phyloP scores from a whole-genome alignment of 2,888 invertebrate genomes.

The Lycaena phlaeas region DNA sequence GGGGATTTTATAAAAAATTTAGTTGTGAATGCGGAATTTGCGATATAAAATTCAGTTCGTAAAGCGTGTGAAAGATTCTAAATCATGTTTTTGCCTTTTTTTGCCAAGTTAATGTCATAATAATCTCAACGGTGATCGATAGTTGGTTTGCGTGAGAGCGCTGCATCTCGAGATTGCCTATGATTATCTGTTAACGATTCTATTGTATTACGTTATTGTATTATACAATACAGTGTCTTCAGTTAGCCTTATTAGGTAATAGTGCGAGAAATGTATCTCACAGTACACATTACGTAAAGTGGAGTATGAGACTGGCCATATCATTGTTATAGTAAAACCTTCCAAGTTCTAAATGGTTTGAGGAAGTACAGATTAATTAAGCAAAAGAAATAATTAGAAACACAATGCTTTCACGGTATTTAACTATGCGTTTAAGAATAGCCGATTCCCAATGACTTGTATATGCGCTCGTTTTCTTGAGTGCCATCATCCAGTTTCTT shows the following conservation, averaged over 20 bases:
- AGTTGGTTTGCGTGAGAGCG: slow-evolving; percentile 22
- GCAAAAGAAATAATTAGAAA: no score
- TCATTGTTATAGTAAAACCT: background rate
- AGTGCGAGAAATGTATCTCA: background rate
- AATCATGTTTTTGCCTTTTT: slow-evolving; percentile 13
- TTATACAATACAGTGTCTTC: slow-evolving; percentile 5
- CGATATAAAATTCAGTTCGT: no score
- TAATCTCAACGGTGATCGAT: slow-evolving; percentile 22
- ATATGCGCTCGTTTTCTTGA: no score
- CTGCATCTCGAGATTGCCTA: slow-evolving; percentile 7
- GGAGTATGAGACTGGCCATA: background rate
- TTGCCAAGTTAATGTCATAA: slow-evolving; percentile 17
- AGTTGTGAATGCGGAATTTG: slow-evolving; percentile 1
- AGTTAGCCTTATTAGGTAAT: slow-evolving; percentile 2
- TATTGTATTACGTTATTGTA: slow-evolving; percentile 3
- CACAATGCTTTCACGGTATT: no score
- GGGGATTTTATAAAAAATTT: no score
- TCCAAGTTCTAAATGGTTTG: background rate
- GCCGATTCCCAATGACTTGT: no score
- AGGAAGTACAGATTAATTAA: no score
- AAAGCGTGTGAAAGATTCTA: slow-evolving; percentile 11
- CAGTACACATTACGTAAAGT: background rate
- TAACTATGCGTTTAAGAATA: no score
- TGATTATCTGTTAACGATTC: slow-evolving; percentile 8
- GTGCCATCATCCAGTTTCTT: no score